Evolutionary conservation across 2,888 invertebrate genomes (phyloP), one percentile per base, ranked within the genome.

Genomic region (Philhelius pedissequus): DNA sequence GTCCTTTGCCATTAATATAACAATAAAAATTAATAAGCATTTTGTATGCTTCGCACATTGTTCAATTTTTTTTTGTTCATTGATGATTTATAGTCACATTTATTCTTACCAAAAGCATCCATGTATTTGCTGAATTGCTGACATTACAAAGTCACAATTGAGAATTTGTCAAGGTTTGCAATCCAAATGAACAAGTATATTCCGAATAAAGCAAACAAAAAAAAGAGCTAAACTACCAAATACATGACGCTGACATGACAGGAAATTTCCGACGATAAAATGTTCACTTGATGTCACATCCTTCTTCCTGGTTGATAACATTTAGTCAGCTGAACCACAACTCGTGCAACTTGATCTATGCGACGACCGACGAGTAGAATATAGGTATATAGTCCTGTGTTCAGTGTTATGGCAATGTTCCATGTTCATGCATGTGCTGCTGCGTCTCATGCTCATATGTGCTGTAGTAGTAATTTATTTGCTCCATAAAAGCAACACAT

Each of bases 211-310:
- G n/a, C n/a, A 58, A 58, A 32, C 5, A 32, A 11, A 18, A 15
- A 27, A n/a, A 62, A 22, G 6, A 9, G 2, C 3, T 8, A 27
- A 77, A 50, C n/a, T 13, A 4, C 30, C 40, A 60, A 32, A 40
- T 45, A 69, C 69, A 66, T 54, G 52, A 76, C 76, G 52, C 52
- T 62, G 60, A 77, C 69, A 74, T 54, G 74, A 73, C 60, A 73
- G 73, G 73, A 73, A 52, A 73, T 73, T 73, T 62, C 73, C 43
- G 54, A 64, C 38, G 54, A 69, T 77, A 52, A 77, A 77, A 62
- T 38, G 52, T 45, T 62, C 52, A 45, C 54, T 70, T 64, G 32
- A 64, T 48, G 64, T 45, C 27, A 54, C 70, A 77, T 76, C 45
- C 54, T 70, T 56, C 70, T 35, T 35, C 52, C 18, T 20, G 20